These are phyloP conservation scores for Entomobrya multifasciata DNA, from an alignment of 2,888 invertebrate species.

Conservation along the genomic window DNA sequence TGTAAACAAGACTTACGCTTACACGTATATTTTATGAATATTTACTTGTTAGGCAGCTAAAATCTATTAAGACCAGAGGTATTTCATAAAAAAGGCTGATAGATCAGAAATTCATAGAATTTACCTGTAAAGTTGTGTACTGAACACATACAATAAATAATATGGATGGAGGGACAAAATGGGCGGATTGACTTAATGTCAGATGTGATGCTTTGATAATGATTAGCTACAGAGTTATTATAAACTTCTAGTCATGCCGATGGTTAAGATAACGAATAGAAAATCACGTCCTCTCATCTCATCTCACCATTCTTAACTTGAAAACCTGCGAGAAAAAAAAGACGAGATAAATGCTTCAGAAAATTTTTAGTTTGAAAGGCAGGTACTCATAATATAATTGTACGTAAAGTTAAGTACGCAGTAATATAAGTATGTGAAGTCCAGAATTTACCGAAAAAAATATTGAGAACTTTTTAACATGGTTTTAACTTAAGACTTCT, in stretches of 20 bases:
- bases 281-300: slow-evolving; percentile 23
- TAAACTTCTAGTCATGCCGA: slow-evolving; percentile 63
- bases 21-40: not conserved
- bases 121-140: not conserved
- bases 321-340: no score
- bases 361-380: no score
- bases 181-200: slow-evolving; percentile 62
- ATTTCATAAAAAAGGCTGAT: not conserved
- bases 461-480: no score
- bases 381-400: no score
- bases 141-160: slow-evolving; percentile 7
- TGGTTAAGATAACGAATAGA: slow-evolving; percentile 45
- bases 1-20: not conserved
- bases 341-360: no score
- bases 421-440: no score
- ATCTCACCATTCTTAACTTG: not conserved
- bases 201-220: slow-evolving; percentile 58
- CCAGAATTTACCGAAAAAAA: no score
- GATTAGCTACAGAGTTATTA: slow-evolving; percentile 65
- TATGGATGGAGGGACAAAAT: slow-evolving; percentile 51
- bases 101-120: not conserved
- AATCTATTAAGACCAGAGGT: no score
- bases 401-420: no score
- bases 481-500: no score
- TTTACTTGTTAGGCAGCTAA: no score